Base-by-base conservation (phyloP, 2,113 vertebrate species). In the Tinamus guttatus region DNA sequence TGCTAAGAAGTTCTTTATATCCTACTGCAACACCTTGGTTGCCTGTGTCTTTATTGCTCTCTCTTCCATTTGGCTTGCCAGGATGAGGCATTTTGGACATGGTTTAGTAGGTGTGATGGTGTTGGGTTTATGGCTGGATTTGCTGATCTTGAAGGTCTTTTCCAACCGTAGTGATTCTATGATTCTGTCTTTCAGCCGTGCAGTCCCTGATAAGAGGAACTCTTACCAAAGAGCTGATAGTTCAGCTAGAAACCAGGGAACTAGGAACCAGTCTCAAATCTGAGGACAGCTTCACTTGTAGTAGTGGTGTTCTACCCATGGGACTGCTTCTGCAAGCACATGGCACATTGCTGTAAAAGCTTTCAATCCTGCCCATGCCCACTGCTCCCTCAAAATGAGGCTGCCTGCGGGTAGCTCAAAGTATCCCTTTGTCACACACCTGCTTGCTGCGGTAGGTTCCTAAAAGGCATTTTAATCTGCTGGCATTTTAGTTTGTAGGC, bases 391-490 rank as follows among this genome's bases (percentile, higher is more conserved):
- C 76, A 47, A 68, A 93, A 95, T 27, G 63, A 64, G 78, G n/a
- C 36, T 67, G 58, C 22, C 62, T 0, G 1, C 65, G 81, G 93
- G 51, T 78, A 90, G 79, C 86, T 90, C 77, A 73, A 76, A 81
- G 45, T 77, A 9, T 59, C 86, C 84, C 83, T 86, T 65, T 89
- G 86, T 84, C 83, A 85, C 54, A 52, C 67, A 36, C 18, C 65
- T 5, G 10, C 63, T 90, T 76, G 88, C 77, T 77, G 81, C 80
- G 90, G 51, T 87, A 92, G 63, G 81, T 64, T 89, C 92, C 90
- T 95, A 90, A 95, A 96, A 95, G 64, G 62, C 90, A 81, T 88
- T 96, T 96, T 93, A 94, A 92, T 96, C 90, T 76, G 62, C 88
- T 95, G 78, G 65, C 92, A 90, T 93, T 96, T 93, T 79, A 92